Conservation (phyloP, 53 echinoderm and acorn worm species). For the Astropecten irregularis region DNA sequence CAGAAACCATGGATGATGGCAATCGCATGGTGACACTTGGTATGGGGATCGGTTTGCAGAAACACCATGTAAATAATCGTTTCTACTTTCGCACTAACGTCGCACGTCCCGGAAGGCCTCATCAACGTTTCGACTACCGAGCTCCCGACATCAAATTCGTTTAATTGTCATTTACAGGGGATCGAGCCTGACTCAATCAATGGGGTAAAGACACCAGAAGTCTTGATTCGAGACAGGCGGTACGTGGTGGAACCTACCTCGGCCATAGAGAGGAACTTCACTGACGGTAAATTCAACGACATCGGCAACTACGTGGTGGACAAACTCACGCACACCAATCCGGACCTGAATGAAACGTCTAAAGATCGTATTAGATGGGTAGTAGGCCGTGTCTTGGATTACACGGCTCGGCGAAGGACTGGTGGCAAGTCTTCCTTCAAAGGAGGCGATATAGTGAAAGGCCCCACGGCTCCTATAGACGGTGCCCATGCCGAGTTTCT, state of each 20-base stretch:
- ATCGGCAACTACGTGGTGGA: constrained; percentile 33
- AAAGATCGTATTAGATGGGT: not conserved
- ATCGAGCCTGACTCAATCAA: not conserved
- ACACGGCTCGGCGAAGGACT: constrained; percentile 32
- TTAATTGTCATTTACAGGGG: too few relatives aligned
- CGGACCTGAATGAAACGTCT: constrained; percentile 1
- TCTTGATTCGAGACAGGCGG: not conserved
- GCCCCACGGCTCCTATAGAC: not conserved
- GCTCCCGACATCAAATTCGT: too few relatives aligned
- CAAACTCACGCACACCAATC: not conserved
- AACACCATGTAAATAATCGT: too few relatives aligned
- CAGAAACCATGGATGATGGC: too few relatives aligned
- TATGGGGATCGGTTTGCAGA: too few relatives aligned
- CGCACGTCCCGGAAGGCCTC: too few relatives aligned
- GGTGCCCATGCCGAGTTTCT: constrained; percentile 1
- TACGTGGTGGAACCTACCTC: not conserved
- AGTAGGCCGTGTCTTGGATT: constrained; percentile 1
- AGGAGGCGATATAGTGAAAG: not conserved
- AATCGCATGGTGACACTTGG: too few relatives aligned
- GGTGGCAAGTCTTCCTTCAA: constrained; percentile 3
- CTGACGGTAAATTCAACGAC: constrained; percentile 9
- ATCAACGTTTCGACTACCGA: too few relatives aligned
- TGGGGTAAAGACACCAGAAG: not conserved
- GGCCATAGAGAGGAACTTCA: not conserved
- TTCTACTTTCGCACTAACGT: too few relatives aligned